Evolutionary conservation across 2,797 vertebrate genomes (phyloP).

Genomic region (Pangasius djambal): DNA sequence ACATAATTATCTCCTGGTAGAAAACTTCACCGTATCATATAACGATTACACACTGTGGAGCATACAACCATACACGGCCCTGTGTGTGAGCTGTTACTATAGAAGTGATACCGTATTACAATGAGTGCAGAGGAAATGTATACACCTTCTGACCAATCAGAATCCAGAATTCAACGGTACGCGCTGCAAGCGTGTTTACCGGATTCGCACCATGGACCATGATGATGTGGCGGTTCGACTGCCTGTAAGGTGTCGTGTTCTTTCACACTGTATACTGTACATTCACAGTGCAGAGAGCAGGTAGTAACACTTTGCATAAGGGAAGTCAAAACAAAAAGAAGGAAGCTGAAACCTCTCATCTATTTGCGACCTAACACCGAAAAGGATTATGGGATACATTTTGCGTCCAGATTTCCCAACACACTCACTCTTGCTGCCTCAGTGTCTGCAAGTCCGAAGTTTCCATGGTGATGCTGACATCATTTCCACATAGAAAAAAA

Average conservation of each 20-base stretch:
- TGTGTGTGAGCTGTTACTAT: background rate
- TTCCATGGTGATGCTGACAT: slow-evolving; percentile 56
- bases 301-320: background rate
- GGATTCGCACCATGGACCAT: background rate
- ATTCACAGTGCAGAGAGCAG: background rate
- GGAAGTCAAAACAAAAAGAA: background rate
- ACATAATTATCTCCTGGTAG: too few species aligned
- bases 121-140: background rate
- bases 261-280: background rate
- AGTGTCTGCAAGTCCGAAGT: slow-evolving; percentile 28
- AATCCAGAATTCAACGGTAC: background rate
- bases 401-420: background rate
- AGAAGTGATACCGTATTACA: background rate
- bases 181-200: background rate
- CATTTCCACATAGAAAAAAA: slow-evolving; percentile 27
- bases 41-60: too few species aligned
- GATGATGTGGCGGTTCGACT: background rate
- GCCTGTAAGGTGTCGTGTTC: background rate
- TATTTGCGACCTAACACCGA: background rate
- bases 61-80: background rate
- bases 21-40: too few species aligned
- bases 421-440: background rate
- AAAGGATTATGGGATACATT: background rate
- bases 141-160: background rate
- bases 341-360: background rate